Conservation (phyloP, 2,113 vertebrate genomes). For the Corapipo altera region DNA sequence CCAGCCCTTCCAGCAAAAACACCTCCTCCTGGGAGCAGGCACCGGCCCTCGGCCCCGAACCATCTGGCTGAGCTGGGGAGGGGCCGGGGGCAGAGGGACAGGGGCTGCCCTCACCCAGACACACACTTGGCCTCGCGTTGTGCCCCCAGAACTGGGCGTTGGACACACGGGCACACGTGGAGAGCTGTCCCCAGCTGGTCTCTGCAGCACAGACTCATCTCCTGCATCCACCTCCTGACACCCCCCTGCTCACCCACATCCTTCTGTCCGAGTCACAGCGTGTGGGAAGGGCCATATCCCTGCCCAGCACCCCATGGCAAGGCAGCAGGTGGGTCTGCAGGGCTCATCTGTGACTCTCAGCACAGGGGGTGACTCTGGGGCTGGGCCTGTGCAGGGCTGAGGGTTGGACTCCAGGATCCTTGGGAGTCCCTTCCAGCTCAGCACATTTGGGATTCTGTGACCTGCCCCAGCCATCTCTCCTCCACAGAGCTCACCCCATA, state of each 20-base stretch:
- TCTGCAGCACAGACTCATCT: neutral
- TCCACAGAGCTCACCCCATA: rapidly evolving
- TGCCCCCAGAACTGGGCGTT: neutral
- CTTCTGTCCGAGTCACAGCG: neutral
- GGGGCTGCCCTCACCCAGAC: neutral
- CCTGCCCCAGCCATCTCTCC: neutral
- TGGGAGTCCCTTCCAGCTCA: neutral
- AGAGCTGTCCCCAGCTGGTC: rapidly evolving
- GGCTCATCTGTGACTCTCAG: neutral
- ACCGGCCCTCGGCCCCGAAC: neutral
- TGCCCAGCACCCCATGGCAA: neutral
- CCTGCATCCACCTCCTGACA: too few species aligned
- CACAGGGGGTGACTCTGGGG: neutral
- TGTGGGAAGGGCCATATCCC: neutral
- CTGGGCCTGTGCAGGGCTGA: neutral
- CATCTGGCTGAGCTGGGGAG: neutral
- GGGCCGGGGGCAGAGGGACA: neutral
- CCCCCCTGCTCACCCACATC: too few species aligned
- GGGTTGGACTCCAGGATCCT: neutral
- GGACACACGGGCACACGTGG: neutral
- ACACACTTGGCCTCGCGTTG: rapidly evolving
- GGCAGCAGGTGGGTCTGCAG: neutral
- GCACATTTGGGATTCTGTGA: neutral
- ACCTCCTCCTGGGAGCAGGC: neutral
- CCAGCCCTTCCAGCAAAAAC: neutral